Base-by-base conservation (phyloP, 2,113 vertebrate species). In the Salvelinus fontinalis region DNA sequence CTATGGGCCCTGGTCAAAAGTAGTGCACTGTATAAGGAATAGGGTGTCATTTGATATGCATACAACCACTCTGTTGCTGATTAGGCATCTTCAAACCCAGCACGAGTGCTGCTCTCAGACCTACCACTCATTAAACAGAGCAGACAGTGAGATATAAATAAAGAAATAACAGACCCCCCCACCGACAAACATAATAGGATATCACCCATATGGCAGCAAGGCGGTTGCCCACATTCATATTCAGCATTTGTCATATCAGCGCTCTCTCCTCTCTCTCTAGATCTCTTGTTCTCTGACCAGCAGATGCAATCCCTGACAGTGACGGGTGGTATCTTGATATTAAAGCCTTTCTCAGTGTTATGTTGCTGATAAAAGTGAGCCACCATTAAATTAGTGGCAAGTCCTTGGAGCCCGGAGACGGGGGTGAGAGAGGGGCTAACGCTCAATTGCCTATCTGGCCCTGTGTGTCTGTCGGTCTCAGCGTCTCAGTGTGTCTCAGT, bases 111-210 rank as follows among this genome's bases (percentile, higher is more conserved):
- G 57, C 69, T 49, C 70, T 74, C 64, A 51, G 49, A 51, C 60
- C n/a, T 20, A 60, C 39, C 39, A 39, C 76, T 84, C 80, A 86
- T 85, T 88, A 87, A 82, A 85, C 13, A 51, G 49, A 51, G 78
- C 70, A 83, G 83, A 86, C 79, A 83, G 20, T 11, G 62, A 81
- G 73, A 76, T 85, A 78, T 67, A 7, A 77, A 84, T 85, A 89
- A 81, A 84, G 84, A 81, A 87, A 84, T 77, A 84, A 65, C 77
- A 85, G 75, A 5, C 8, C 80, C 81, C 70, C 83, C 81, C 69
- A 67, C 79, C 74, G 5, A 65, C 78, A 85, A 90, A 89, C 86
- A 88, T 89, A 89, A 91, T 84, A 84, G 85, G 75, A 89, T 87
- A 78, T 83, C 79, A 84, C 81, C 86, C 86, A 86, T 83, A 68